Conservation (phyloP, 2,797 vertebrate species). For the Myripristis murdjan region DNA sequence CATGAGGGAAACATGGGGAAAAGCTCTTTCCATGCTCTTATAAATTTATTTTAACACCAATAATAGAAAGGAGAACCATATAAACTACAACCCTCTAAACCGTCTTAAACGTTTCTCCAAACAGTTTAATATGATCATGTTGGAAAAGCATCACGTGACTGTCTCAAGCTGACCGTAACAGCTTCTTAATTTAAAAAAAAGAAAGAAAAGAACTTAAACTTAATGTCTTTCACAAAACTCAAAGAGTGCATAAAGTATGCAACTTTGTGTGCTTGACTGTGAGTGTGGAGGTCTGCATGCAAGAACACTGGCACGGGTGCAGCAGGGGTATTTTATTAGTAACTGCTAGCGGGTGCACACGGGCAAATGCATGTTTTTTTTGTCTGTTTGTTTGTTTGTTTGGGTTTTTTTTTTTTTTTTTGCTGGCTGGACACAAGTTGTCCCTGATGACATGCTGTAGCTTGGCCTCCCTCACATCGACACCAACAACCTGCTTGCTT, state of each 20-base stretch:
- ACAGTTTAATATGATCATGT: conserved; percentile 30
- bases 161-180: conserved; percentile 10
- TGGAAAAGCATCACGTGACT: conserved; percentile 21
- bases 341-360: too few relatives aligned
- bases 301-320: too few relatives aligned
- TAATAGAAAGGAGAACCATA: conserved; percentile 45
- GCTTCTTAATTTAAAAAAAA: conserved; percentile 22
- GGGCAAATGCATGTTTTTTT: too few relatives aligned
- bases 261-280: background rate
- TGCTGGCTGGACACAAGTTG: too few relatives aligned
- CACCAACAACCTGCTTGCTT: too few relatives aligned
- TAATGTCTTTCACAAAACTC: background rate
- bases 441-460: too few relatives aligned
- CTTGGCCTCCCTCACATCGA: too few relatives aligned
- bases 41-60: conserved; percentile 59
- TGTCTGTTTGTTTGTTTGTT: too few relatives aligned
- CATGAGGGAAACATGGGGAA: conserved; percentile 54
- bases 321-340: too few relatives aligned
- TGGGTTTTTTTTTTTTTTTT: too few relatives aligned
- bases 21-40: conserved; percentile 54
- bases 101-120: conserved; percentile 15
- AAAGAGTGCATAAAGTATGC: conserved; percentile 3
- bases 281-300: too few relatives aligned
- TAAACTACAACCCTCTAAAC: conserved; percentile 16
- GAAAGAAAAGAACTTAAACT: too few relatives aligned